A percentile compares a stretch with the other conserved stretches of the same genome.
These are phyloP conservation scores for Globodera rostochiensis DNA, from an alignment of 1,140 invertebrate species.

Conservation along the genomic window DNA sequence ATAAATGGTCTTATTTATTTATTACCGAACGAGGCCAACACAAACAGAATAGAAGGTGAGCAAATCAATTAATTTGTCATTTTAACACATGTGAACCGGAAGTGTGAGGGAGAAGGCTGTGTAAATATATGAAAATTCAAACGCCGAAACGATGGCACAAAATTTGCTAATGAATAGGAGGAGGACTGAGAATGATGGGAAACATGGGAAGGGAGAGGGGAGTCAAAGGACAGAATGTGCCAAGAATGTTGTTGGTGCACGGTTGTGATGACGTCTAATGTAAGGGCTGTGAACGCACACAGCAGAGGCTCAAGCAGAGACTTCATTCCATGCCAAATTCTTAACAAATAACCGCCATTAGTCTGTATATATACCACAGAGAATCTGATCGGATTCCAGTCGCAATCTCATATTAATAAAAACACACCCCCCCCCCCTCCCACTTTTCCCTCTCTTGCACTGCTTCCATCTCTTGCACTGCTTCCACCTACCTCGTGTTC, in stretches of 20 bases:
- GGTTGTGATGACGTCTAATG: background rate
- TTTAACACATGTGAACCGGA: background rate
- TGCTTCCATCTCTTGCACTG: background rate
- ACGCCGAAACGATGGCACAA: background rate
- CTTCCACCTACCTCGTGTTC: constrained; percentile 47
- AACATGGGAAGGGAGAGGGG: background rate
- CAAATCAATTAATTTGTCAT: background rate
- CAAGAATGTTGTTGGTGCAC: background rate
- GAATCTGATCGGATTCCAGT: too few species aligned
- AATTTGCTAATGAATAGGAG: background rate
- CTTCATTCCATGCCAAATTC: constrained; percentile 31
- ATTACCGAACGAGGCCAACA: background rate
- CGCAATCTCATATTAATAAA: too few species aligned
- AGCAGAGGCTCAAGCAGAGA: background rate
- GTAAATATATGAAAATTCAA: too few species aligned
- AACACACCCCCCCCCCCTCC: too few species aligned
- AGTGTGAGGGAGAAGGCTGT: background rate
- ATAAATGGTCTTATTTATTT: background rate
- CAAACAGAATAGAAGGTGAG: background rate
- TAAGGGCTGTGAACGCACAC: background rate
- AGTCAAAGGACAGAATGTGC: background rate
- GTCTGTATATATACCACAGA: background rate
- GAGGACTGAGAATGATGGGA: background rate
- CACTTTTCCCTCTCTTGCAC: too few species aligned
- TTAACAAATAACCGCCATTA: constrained; percentile 3